A percentile compares a stretch with the other conserved stretches of the same genome.
Conservation (phyloP, 2,113 vertebrate genomes). For the Candoia aspera region DNA sequence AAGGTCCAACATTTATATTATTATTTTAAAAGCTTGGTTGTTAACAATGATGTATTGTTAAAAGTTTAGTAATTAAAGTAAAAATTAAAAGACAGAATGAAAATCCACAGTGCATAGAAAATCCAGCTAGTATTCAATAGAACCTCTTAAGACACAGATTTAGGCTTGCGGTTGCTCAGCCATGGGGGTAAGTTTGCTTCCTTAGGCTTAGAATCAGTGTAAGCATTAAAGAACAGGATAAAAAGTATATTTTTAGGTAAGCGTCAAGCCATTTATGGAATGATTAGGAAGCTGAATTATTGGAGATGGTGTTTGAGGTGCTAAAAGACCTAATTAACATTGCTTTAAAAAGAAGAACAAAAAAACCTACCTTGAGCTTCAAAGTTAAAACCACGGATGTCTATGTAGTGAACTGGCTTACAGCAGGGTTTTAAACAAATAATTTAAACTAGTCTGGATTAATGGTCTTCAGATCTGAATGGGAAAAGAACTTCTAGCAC, state of each 20-base stretch:
- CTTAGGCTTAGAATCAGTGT: conserved; percentile 52
- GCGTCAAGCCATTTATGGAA: conserved; percentile 37
- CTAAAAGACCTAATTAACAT: conserved; percentile 24
- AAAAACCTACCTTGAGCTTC: not conserved
- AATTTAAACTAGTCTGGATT: not conserved
- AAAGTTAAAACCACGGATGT: not conserved
- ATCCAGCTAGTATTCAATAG: conserved; percentile 64
- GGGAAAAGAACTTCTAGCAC: conserved; percentile 47
- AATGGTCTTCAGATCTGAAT: not conserved
- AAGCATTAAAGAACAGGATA: conserved; percentile 57
- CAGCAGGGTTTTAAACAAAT: not conserved
- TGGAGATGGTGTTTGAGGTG: conserved; percentile 35
- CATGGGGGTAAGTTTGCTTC: conserved; percentile 13
- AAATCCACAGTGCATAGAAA: conserved; percentile 71
- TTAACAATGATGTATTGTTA: conserved; percentile 68
- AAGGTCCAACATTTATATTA: conserved; percentile 52
- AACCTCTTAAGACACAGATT: conserved; percentile 49
- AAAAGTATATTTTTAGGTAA: conserved; percentile 55
- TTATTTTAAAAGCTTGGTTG: conserved; percentile 51
- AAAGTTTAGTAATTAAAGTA: conserved; percentile 65
- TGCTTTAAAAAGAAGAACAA: conserved; percentile 21
- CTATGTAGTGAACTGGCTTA: accelerated
- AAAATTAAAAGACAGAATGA: conserved; percentile 66
- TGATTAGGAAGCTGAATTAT: conserved; percentile 49
- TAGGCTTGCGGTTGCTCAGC: not conserved